Conservation (phyloP, 2,888 invertebrate species). For the Metalampra italica region DNA sequence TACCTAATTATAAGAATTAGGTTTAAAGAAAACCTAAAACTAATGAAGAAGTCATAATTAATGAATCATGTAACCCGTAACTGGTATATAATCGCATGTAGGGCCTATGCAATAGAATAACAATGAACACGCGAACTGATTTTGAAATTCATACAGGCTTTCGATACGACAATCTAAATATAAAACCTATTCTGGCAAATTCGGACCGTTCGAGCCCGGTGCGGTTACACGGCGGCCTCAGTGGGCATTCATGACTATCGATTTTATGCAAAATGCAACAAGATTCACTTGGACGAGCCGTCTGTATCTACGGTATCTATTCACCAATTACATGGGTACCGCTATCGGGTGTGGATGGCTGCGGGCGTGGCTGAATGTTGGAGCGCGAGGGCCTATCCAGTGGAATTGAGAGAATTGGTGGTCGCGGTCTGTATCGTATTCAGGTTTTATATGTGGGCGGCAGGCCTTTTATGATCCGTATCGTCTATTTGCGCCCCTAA, state of each 20-base stretch:
- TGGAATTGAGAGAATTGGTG: slow-evolving; percentile 43
- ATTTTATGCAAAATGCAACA: slow-evolving; percentile 79
- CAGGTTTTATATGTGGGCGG: too few relatives aligned
- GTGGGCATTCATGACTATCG: slow-evolving; percentile 74
- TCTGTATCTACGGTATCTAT: slow-evolving; percentile 52
- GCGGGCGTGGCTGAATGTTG: slow-evolving; percentile 20
- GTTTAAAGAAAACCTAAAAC: too few relatives aligned
- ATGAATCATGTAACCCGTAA: too few relatives aligned
- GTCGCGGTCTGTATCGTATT: slow-evolving; percentile 20
- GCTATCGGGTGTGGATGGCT: slow-evolving; percentile 38
- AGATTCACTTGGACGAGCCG: slow-evolving; percentile 69
- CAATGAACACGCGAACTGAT: background rate
- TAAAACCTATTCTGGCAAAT: slow-evolving; percentile 57
- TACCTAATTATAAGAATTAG: too few relatives aligned
- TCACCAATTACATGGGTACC: slow-evolving; percentile 62
- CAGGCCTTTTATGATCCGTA: too few relatives aligned
- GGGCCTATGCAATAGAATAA: too few relatives aligned
- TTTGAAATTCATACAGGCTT: background rate
- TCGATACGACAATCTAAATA: slow-evolving; percentile 38
- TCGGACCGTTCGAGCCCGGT: slow-evolving; percentile 55
- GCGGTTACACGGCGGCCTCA: slow-evolving; percentile 35
- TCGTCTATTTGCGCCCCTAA: too few relatives aligned
- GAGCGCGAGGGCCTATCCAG: background rate
- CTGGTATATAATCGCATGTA: too few relatives aligned
- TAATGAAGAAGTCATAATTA: too few relatives aligned